Conservation (phyloP, 2,888 invertebrate genomes). For the Ptilodon capucinus region DNA sequence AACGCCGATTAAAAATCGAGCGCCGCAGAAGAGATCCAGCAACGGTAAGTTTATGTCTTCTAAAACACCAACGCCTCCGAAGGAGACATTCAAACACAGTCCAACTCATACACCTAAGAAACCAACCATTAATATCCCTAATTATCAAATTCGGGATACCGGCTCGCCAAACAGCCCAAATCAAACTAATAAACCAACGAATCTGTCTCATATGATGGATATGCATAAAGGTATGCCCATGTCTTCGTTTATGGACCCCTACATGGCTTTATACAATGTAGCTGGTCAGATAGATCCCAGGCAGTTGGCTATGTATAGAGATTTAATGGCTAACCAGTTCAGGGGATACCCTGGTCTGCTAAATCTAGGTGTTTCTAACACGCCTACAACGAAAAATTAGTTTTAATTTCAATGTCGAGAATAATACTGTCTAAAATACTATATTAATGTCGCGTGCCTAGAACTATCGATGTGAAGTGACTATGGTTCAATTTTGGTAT, state of each 20-base stretch:
- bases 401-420: background rate
- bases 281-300: constrained; percentile 69
- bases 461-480: no score
- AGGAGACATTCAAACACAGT: constrained; percentile 44
- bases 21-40: constrained; percentile 76
- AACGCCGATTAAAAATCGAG: constrained; percentile 49
- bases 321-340: constrained; percentile 65
- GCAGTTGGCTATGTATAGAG: constrained; percentile 70
- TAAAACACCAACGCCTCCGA: constrained; percentile 70
- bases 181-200: constrained; percentile 16
- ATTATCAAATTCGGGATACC: constrained; percentile 64
- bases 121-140: constrained; percentile 58
- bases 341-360: constrained; percentile 60
- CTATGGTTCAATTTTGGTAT: no score
- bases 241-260: constrained; percentile 63
- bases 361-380: constrained; percentile 52
- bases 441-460: no score
- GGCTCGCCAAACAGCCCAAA: constrained; percentile 53
- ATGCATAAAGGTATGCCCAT: constrained; percentile 33
- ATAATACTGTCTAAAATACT: no score
- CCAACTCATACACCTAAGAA: constrained; percentile 34
- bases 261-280: constrained; percentile 69
- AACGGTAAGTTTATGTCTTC: constrained; percentile 81
- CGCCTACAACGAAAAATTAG: constrained; percentile 74
- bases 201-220: constrained; percentile 27